phyloP scores from a whole-genome alignment of 1,140 invertebrate species.

The Caenorhabditis briggsae region DNA sequence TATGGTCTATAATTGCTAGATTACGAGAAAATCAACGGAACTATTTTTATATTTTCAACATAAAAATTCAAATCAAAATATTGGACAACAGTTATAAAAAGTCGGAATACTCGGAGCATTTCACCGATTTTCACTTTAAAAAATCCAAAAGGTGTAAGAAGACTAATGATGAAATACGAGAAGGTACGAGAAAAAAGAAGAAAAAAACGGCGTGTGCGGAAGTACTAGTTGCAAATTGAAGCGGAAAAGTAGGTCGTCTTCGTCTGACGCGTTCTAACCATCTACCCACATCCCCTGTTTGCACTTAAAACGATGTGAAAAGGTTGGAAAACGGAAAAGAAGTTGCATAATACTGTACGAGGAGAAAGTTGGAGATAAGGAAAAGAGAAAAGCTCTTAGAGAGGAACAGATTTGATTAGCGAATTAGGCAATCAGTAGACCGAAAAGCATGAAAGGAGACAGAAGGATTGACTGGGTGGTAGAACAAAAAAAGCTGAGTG shows the following conservation, averaged over 20 bases:
- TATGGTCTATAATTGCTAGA: too few relatives aligned
- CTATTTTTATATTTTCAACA: too few relatives aligned
- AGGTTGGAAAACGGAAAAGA: slow-evolving; percentile 22
- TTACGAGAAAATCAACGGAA: too few relatives aligned
- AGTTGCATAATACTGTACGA: slow-evolving; percentile 39
- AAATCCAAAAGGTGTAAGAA: background rate
- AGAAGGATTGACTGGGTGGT: slow-evolving; percentile 3
- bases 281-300: slow-evolving; percentile 36
- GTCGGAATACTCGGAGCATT: too few relatives aligned
- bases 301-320: slow-evolving; percentile 37
- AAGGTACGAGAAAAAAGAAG: slow-evolving; percentile 30
- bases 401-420: slow-evolving; percentile 44
- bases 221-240: slow-evolving; percentile 55
- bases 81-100: too few relatives aligned
- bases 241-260: slow-evolving; percentile 52
- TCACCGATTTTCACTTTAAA: background rate
- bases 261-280: slow-evolving; percentile 23
- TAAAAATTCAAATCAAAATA: too few relatives aligned
- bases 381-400: slow-evolving; percentile 44
- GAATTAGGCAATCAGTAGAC: slow-evolving; percentile 52
- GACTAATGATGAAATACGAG: slow-evolving; percentile 38
- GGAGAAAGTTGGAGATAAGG: background rate
- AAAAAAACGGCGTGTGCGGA: slow-evolving; percentile 3
- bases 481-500: background rate
- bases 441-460: background rate